Base-by-base conservation (phyloP, 2,113 vertebrate species). In the Tetrao urogallus region DNA sequence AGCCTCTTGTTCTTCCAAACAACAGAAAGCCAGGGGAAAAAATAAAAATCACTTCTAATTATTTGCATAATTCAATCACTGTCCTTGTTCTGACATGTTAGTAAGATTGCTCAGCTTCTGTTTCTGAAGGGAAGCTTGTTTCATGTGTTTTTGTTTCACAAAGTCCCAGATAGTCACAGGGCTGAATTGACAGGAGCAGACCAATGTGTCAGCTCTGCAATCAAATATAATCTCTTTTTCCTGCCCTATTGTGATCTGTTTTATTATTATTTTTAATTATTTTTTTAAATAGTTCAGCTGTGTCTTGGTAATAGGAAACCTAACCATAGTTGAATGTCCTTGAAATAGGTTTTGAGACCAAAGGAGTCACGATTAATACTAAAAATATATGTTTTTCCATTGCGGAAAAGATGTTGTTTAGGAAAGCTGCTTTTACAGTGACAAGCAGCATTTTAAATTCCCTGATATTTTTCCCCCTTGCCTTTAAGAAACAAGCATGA, bases 201-300 rank as follows among this genome's bases (percentile, higher is more conserved):
- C 64, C 16, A 28, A 56, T 2, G 1, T 76, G 47, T 45, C 7
- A 20, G 6, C 9, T 91, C 60, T 82, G 50, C 67, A 80, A 40
- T 91, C 88, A 88, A 92, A 88, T 57, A 52, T 54, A 58, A 94
- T 58, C 30, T 75, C 43, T 57, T 83, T 79, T 89, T 45, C 63
- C 70, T 86, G 28, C 43, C 60, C 50, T 85, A 88, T 43, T 67
- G 13, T 79, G 73, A 81, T 42, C 10, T 67, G 11, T 89, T 28
- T 47, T 11, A 8, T 52, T 43, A 1, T 16, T 6, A 20, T 48
- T 60, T 28, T n/a, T 20, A 40, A 50, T 48, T 57, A 70, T 84
- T 38, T 38, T 66, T 63, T 87, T 16, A 79, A 54, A 47, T 78
- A 81, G 81, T 54, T 36, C n/a, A 91, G 3, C 28, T 63, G 19